These are phyloP conservation scores for Grallaria varia DNA, from an alignment of 2,113 vertebrate genomes.

Conservation along the genomic window DNA sequence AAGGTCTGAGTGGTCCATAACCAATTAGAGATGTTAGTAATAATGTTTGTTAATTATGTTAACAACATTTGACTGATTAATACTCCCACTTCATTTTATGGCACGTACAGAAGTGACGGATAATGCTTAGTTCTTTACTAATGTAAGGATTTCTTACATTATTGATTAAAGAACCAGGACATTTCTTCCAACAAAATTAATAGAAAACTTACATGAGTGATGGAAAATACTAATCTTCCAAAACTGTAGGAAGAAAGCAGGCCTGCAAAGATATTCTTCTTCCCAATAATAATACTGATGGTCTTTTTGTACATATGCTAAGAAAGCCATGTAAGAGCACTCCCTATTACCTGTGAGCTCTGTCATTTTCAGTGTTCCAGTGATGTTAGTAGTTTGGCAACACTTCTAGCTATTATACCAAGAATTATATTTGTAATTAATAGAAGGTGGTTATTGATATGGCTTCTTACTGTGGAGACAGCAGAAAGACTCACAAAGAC, in stretches of 20 bases:
- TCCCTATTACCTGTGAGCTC: background rate
- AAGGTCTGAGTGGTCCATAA: background rate
- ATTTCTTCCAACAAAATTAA: background rate
- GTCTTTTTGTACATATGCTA: background rate
- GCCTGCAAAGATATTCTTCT: background rate
- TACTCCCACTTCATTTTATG: background rate
- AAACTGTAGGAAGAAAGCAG: background rate
- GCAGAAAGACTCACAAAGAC: background rate
- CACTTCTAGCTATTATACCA: background rate
- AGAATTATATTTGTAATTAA: background rate
- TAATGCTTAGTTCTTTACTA: background rate
- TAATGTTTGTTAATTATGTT: background rate
- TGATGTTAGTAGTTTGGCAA: background rate
- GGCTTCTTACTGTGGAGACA: background rate
- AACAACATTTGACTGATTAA: background rate
- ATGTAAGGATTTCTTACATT: background rate
- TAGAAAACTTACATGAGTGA: background rate
- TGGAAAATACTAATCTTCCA: background rate
- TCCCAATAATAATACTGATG: background rate
- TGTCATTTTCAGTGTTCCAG: background rate
- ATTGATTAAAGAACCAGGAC: background rate
- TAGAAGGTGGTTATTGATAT: background rate
- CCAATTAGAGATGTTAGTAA: background rate
- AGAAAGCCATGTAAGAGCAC: background rate
- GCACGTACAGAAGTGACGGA: rapidly evolving